phyloP scores from a whole-genome alignment of 2,888 invertebrate genomes.

The Apodemia mormo region DNA sequence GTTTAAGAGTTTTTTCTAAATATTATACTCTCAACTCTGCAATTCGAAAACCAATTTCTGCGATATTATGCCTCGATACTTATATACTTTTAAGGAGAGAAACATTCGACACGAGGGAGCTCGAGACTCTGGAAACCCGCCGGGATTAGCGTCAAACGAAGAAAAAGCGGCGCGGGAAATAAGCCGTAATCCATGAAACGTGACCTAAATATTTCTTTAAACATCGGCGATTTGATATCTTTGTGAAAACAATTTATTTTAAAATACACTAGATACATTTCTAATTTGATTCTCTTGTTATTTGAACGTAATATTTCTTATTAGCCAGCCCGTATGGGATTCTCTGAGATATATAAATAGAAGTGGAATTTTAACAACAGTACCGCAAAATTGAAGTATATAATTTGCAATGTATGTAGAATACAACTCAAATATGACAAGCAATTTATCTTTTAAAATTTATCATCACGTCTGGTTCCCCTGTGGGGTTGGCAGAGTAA shows the following conservation, averaged over 20 bases:
- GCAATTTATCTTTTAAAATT: no score
- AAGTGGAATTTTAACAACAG: no score
- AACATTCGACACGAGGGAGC: slow-evolving; percentile 58
- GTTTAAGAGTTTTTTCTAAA: neutral
- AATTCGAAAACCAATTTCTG: slow-evolving; percentile 17
- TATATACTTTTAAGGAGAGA: slow-evolving; percentile 47
- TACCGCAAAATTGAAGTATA: no score
- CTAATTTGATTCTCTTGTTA: slow-evolving; percentile 55
- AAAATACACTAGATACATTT: slow-evolving; percentile 49
- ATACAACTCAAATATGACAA: no score
- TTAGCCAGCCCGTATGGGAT: no score
- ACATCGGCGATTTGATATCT: slow-evolving; percentile 76
- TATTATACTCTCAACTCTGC: neutral
- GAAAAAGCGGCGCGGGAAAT: slow-evolving; percentile 78
- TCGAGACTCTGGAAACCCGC: slow-evolving; percentile 49
- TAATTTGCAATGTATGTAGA: no score
- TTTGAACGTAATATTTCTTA: slow-evolving; percentile 40
- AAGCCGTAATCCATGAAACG: slow-evolving; percentile 78
- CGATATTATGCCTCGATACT: slow-evolving; percentile 52
- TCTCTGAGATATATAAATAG: no score
- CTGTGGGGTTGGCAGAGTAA: no score
- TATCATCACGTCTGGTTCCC: no score
- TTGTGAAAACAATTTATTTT: slow-evolving; percentile 75
- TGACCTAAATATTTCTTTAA: slow-evolving; percentile 77
- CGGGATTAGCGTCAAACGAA: slow-evolving; percentile 79